Evolutionary conservation across 2,113 vertebrate species (phyloP), one percentile per base, ranked within the genome.

Genomic region (Ramphastos sulfuratus): DNA sequence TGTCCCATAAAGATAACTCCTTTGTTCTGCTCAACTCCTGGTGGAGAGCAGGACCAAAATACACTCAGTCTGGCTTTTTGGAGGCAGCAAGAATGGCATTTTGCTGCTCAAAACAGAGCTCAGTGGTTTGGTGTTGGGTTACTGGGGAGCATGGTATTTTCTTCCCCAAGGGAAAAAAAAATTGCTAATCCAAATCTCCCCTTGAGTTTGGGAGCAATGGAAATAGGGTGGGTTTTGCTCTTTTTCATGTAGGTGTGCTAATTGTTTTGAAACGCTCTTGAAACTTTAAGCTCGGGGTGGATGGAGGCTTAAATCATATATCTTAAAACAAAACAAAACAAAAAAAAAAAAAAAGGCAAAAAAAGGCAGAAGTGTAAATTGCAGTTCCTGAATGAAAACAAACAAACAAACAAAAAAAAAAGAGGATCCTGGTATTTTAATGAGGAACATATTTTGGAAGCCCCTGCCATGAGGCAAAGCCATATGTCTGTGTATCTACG

Each of bases 1-100:
- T 96, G 87, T 82, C 80, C 94, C 84, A 85, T 89, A 85, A 93
- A 95, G 92, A 96, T 95, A 92, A 80, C 55, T 95, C 87, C 83
- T 96, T 95, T 97, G 95, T 97, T 92, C 85, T 95, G 42, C 77
- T 95, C 93, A 95, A 87, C 75, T 89, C 85, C 60, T 89, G 72
- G 75, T 91, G 82, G 88, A 96, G 72, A 60, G 37, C 89, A 84
- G 81, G 76, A 94, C 76, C 77, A 94, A 95, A 96, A 94, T 89
- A 91, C 79, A 15, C 15, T 25, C 17, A 37, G n/a, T 44, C 80
- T 84, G 80, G 24, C 31, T 9, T 91, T 91, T 82, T n/a, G 64
- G 72, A 52, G 0, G 1, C 42, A 66, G 59, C 48, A 60, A 80
- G 78, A 89, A 92, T 77, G 94, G 79, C 58, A 85, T 93, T 93